phyloP scores from a whole-genome alignment of 2,888 invertebrate genomes.

The Chaitophorus viminalis region DNA sequence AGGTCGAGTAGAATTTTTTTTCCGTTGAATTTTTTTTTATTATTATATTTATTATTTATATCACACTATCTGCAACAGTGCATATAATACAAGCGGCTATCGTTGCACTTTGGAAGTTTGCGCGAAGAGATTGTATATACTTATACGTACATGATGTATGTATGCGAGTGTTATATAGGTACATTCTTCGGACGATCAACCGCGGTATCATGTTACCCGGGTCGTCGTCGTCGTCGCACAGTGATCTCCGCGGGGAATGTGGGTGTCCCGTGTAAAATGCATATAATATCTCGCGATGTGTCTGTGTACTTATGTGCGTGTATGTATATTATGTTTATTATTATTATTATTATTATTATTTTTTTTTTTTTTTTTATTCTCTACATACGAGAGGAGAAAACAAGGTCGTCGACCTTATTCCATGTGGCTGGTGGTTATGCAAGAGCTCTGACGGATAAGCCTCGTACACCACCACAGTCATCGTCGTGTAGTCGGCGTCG shows the following conservation, averaged over 20 bases:
- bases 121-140: background rate
- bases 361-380: slow-evolving; percentile 9
- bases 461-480: background rate
- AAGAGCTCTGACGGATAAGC: slow-evolving; percentile 43
- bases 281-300: slow-evolving; percentile 19
- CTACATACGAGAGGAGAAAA: slow-evolving; percentile 25
- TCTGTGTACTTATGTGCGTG: background rate
- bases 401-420: slow-evolving; percentile 60
- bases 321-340: background rate
- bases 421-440: slow-evolving; percentile 30
- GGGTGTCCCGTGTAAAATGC: slow-evolving; percentile 54
- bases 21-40: slow-evolving; percentile 6
- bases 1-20: background rate
- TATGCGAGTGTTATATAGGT: background rate
- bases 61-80: background rate
- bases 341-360: slow-evolving; percentile 45
- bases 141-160: background rate
- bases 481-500: background rate
- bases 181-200: slow-evolving; percentile 39
- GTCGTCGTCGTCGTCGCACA: slow-evolving; percentile 21
- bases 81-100: no score
- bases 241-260: slow-evolving; percentile 53
- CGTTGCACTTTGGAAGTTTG: slow-evolving; percentile 34
- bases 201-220: slow-evolving; percentile 54
- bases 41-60: background rate